phyloP scores from a whole-genome alignment of 2,797 vertebrate species.

The Sitta carolinensis region DNA sequence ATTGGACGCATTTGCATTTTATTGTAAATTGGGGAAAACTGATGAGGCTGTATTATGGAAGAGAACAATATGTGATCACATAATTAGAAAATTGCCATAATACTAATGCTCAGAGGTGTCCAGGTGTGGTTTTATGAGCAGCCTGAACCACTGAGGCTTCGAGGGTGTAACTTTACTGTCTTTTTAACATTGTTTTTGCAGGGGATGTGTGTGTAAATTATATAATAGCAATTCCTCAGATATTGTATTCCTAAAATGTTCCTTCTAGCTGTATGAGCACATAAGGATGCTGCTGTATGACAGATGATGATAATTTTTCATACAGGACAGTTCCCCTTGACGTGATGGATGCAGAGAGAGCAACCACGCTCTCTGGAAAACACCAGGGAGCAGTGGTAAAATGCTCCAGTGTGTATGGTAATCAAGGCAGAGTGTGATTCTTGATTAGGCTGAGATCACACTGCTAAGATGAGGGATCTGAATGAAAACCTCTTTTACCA shows the following conservation, averaged over 20 bases:
- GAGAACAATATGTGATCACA: slow-evolving; percentile 15
- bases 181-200: slow-evolving; percentile 25
- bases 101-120: background rate
- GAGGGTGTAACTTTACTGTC: background rate
- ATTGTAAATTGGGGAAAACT: slow-evolving; percentile 35
- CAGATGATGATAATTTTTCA: slow-evolving; percentile 60
- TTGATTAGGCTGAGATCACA: slow-evolving; percentile 56
- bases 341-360: slow-evolving; percentile 48
- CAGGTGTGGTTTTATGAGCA: slow-evolving; percentile 39
- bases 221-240: slow-evolving; percentile 7
- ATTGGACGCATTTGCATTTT: background rate
- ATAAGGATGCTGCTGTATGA: slow-evolving; percentile 31
- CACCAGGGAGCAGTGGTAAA: slow-evolving; percentile 38
- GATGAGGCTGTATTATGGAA: slow-evolving; percentile 6
- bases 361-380: slow-evolving; percentile 2
- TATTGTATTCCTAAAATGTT: slow-evolving; percentile 6
- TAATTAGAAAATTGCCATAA: slow-evolving; percentile 21
- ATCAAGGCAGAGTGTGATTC: slow-evolving; percentile 49
- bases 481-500: slow-evolving; percentile 43
- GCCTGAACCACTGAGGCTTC: background rate
- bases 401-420: slow-evolving; percentile 46
- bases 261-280: slow-evolving; percentile 22
- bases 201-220: background rate
- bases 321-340: slow-evolving; percentile 46
- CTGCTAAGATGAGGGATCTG: slow-evolving; percentile 17